phyloP scores from a whole-genome alignment of 2,888 invertebrate species.

The Aricia artaxerxes region DNA sequence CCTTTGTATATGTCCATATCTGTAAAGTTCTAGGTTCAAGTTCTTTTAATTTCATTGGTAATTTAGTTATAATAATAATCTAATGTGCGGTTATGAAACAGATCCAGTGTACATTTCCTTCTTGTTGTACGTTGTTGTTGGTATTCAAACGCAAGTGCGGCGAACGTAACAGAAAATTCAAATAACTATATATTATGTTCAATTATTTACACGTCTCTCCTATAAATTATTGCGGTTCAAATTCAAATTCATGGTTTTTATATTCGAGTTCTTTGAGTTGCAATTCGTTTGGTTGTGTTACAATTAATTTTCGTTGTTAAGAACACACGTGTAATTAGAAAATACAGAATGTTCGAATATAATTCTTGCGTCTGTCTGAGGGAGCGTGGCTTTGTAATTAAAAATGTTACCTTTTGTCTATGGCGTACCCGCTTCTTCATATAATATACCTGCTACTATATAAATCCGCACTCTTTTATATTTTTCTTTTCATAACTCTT shows the following conservation, averaged over 20 bases:
- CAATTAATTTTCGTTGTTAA: constrained; percentile 70
- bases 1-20: no score
- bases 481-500: constrained; percentile 18
- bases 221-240: constrained; percentile 63
- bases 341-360: constrained; percentile 56
- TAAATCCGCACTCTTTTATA: constrained; percentile 8
- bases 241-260: constrained; percentile 51
- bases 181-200: constrained; percentile 58
- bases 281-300: constrained; percentile 60
- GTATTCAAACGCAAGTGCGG: background rate
- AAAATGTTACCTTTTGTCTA: constrained; percentile 47
- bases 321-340: constrained; percentile 68
- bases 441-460: constrained; percentile 19
- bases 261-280: constrained; percentile 55
- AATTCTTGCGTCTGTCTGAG: constrained; percentile 50
- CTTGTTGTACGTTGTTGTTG: background rate
- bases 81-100: background rate
- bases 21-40: background rate
- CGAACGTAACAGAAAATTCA: constrained; percentile 38
- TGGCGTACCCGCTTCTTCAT: constrained; percentile 30
- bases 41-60: background rate
- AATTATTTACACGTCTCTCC: constrained; percentile 61
- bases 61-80: background rate
- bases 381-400: constrained; percentile 45
- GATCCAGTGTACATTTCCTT: background rate